Percentiles rank a stretch among this genome's conserved stretches.
phyloP scores from a whole-genome alignment of 2,797 vertebrate species.

The Alcedo quadribrachys region DNA sequence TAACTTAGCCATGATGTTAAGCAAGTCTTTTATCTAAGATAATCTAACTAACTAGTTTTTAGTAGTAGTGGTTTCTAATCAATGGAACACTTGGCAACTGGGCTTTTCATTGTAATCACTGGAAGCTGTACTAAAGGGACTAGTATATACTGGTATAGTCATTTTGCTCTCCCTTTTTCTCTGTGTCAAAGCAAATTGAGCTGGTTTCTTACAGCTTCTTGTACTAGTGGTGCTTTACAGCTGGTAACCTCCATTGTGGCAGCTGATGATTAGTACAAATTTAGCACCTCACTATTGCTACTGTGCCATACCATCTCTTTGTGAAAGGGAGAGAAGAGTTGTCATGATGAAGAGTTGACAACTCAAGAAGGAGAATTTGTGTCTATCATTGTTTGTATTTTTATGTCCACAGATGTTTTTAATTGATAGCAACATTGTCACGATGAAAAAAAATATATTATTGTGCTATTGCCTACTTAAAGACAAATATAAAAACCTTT shows the following conservation, averaged over 20 bases:
- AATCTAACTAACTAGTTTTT: background rate
- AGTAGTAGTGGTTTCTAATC: background rate
- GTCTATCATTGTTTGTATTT: background rate
- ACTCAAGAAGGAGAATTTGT: background rate
- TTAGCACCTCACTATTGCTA: background rate
- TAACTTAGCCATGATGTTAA: background rate
- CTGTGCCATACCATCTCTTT: background rate
- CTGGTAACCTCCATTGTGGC: background rate
- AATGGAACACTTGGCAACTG: background rate
- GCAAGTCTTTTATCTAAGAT: background rate
- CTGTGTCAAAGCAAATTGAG: background rate
- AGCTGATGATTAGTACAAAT: background rate
- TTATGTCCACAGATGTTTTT: background rate
- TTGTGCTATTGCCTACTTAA: background rate
- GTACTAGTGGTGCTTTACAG: background rate
- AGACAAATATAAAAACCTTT: background rate
- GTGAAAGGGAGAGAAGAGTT: background rate
- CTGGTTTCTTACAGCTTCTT: background rate
- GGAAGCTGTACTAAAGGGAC: background rate
- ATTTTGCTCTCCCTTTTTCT: background rate
- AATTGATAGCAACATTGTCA: background rate
- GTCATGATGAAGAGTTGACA: background rate
- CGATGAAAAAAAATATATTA: background rate
- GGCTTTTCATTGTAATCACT: background rate
- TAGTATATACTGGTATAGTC: background rate